These are phyloP conservation scores for Galeruca laticollis DNA, from an alignment of 2,888 invertebrate genomes.

Conservation along the genomic window DNA sequence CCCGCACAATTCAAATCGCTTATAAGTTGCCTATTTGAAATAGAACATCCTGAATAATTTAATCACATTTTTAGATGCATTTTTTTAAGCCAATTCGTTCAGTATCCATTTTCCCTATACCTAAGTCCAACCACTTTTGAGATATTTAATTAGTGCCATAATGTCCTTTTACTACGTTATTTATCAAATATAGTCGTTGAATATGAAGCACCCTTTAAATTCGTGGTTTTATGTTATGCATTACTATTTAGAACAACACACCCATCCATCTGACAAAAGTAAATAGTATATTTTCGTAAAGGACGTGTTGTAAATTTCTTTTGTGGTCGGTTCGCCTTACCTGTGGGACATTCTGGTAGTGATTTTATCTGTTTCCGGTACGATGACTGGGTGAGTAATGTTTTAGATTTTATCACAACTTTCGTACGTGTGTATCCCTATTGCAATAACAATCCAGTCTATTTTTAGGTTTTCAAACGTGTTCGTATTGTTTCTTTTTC, in stretches of 20 bases:
- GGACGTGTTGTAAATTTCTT: conserved; percentile 31
- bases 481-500: neutral
- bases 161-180: neutral
- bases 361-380: conserved; percentile 36
- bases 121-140: no score
- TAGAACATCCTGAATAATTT: no score
- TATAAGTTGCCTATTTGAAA: no score
- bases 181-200: neutral
- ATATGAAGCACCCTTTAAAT: neutral
- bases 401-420: conserved; percentile 31
- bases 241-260: conserved; percentile 1
- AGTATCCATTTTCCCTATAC: no score
- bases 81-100: no score
- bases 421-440: conserved; percentile 38
- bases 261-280: conserved; percentile 24
- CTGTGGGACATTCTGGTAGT: conserved; percentile 34
- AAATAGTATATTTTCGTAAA: conserved; percentile 31
- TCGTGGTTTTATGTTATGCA: neutral
- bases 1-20: no score
- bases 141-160: no score
- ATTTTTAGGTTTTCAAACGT: conserved; percentile 25
- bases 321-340: conserved; percentile 33
- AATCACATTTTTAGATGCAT: no score
- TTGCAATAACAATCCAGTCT: conserved; percentile 31
- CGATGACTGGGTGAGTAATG: conserved; percentile 37